A percentile compares a stretch with the other conserved stretches of the same genome.
Conservation (phyloP, 2,113 vertebrate genomes). For the Empidonax alnorum region DNA sequence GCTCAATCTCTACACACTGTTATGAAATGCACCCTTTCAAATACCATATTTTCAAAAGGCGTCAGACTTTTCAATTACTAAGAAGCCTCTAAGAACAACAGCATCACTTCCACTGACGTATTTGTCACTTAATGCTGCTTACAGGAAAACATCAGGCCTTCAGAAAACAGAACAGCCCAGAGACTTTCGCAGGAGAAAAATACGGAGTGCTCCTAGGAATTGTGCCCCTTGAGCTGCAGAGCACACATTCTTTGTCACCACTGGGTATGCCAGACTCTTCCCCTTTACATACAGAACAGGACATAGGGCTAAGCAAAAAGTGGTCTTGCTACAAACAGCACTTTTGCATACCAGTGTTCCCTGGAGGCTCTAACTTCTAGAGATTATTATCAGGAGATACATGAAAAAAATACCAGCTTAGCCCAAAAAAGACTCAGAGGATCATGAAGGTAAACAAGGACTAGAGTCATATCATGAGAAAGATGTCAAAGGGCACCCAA, state of each 20-base stretch:
- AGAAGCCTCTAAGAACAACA: background rate
- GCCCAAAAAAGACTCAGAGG: background rate
- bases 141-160: background rate
- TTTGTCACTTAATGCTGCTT: background rate
- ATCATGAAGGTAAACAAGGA: background rate
- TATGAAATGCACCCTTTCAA: constrained; percentile 16
- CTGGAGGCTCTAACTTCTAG: background rate
- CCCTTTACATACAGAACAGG: background rate
- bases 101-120: background rate
- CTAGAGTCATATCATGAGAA: background rate
- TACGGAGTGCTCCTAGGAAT: accelerated
- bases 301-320: background rate
- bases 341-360: background rate
- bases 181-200: background rate
- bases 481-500: background rate
- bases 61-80: background rate
- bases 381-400: background rate
- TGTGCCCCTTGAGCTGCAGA: background rate
- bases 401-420: background rate
- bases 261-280: background rate
- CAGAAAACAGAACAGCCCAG: background rate
- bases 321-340: background rate
- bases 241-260: accelerated
- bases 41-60: background rate
- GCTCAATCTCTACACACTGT: background rate